Evolutionary conservation across 2,888 invertebrate species (phyloP).

Genomic region (Heteropelma amictum): DNA sequence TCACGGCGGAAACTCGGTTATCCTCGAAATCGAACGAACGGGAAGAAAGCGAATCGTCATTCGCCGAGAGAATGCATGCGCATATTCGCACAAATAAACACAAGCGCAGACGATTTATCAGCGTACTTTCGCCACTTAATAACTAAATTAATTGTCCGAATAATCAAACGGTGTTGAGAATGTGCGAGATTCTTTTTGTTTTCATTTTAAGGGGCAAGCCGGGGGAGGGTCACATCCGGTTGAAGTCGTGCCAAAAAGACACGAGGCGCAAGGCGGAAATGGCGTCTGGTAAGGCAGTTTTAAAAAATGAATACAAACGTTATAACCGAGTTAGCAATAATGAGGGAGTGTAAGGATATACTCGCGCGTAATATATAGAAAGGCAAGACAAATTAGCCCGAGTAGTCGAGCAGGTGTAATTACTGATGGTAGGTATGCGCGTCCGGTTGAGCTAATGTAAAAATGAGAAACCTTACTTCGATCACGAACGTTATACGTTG

Average conservation of each 20-base stretch:
- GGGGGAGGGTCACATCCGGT: conserved; percentile 37
- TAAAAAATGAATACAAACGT: conserved; percentile 14
- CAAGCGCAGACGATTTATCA: conserved; percentile 27
- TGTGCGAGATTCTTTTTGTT: not conserved
- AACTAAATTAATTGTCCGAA: conserved; percentile 45
- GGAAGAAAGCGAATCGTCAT: conserved; percentile 52
- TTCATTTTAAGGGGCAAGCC: not conserved
- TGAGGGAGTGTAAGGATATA: conserved; percentile 20
- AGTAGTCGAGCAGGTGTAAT: conserved; percentile 48
- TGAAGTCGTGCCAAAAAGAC: conserved; percentile 11
- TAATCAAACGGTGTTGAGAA: conserved; percentile 29
- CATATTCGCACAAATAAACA: too few relatives aligned
- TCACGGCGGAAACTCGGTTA: conserved; percentile 38
- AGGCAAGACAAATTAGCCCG: conserved; percentile 42
- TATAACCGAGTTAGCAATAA: conserved; percentile 31
- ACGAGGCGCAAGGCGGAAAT: conserved; percentile 10
- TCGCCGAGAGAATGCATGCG: conserved; percentile 1
- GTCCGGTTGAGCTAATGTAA: conserved; percentile 29
- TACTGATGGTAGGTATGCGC: conserved; percentile 17
- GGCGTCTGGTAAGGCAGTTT: not conserved
- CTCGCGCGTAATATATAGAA: conserved; percentile 36
- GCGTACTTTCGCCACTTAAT: conserved; percentile 50
- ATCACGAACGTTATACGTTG: too few relatives aligned
- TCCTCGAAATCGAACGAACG: conserved; percentile 50
- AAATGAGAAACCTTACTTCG: conserved; percentile 24